Evolutionary conservation across 2,888 invertebrate genomes (phyloP), one percentile per base, ranked within the genome.

Genomic region (Litoditis marina): DNA sequence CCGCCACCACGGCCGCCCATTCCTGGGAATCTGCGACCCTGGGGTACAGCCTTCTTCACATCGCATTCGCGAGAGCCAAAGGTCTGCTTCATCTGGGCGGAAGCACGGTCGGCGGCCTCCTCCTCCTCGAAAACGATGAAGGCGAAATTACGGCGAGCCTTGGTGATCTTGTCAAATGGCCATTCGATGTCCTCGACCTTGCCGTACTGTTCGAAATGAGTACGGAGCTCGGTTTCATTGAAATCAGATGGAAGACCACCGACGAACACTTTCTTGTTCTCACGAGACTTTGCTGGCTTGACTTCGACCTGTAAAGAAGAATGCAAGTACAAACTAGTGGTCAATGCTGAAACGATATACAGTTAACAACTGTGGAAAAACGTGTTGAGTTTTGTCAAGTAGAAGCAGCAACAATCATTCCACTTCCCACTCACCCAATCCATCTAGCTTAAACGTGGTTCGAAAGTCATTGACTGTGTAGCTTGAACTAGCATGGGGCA

Each of bases 241-340:
- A 65, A 78, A 62, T 83, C 83, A 22, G 78, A 73, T 31, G 83
- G 81, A 27, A 83, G 72, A 22, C 83, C 83, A 32, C 83, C 83
- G 52, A 83, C 80, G 69, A 83, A 83, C 34, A 83, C 80, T 66
- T 83, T 83, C 79, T 83, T 83, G 72, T 83, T 83, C 66, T 83
- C 83, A 32, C 83, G 77, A 4, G 80, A 80, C 61, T 82, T 82
- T 34, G 83, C 83, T 39, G 80, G 81, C 68, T 83, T 83, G 31
- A 83, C 80, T 61, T 83, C 83, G 32, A 79, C 77, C 66, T 76
- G 54, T 36, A 69, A 50, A 54, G n/a, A n/a, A n/a, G n/a, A n/a
- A n/a, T n/a, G n/a, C n/a, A n/a, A n/a, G n/a, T n/a, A n/a, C n/a
- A n/a, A n/a, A n/a, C n/a, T n/a, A n/a, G n/a, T n/a, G n/a, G n/a